A percentile compares a stretch with the other conserved stretches of the same genome.
These are phyloP conservation scores for Araneus ventricosus DNA, from an alignment of 1,140 invertebrate species.

Conservation along the genomic window DNA sequence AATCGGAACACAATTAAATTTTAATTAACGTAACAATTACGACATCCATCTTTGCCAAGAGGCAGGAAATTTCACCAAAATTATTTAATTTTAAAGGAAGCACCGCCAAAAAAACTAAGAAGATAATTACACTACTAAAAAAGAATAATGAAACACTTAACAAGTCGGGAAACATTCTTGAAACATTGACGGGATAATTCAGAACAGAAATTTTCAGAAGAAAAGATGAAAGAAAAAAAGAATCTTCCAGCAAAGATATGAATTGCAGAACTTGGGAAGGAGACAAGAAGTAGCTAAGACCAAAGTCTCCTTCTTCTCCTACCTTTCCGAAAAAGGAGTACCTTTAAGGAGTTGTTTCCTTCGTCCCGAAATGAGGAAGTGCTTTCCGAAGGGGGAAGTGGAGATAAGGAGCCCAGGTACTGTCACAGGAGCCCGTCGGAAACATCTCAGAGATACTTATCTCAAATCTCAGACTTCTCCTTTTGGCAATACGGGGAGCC, in stretches of 20 bases:
- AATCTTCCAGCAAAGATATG: not conserved
- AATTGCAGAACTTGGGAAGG: slow-evolving; percentile 23
- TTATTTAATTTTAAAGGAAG: not conserved
- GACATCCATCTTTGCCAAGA: not conserved
- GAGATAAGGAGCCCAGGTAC: slow-evolving; percentile 68
- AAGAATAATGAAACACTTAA: slow-evolving; percentile 18
- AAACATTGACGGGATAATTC: not conserved
- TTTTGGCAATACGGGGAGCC: not conserved
- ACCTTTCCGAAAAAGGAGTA: slow-evolving; percentile 22
- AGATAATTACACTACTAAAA: not conserved
- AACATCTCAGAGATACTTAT: slow-evolving; percentile 60
- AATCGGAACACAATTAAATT: slow-evolving; percentile 6
- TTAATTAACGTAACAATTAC: slow-evolving; percentile 25
- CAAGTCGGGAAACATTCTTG: slow-evolving; percentile 7
- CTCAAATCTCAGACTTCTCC: slow-evolving; percentile 66
- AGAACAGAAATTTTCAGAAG: not conserved
- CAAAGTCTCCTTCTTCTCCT: slow-evolving; percentile 19
- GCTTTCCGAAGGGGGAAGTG: slow-evolving; percentile 36
- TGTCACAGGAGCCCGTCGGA: slow-evolving; percentile 60
- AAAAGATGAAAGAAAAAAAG: not conserved
- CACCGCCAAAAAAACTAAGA: not conserved
- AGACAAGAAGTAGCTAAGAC: not conserved
- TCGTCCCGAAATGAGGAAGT: slow-evolving; percentile 65
- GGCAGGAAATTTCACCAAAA: slow-evolving; percentile 16
- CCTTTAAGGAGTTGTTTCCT: slow-evolving; percentile 58